Base-by-base conservation (phyloP, 2,888 invertebrate genomes). In the Limnephilus lunatus region DNA sequence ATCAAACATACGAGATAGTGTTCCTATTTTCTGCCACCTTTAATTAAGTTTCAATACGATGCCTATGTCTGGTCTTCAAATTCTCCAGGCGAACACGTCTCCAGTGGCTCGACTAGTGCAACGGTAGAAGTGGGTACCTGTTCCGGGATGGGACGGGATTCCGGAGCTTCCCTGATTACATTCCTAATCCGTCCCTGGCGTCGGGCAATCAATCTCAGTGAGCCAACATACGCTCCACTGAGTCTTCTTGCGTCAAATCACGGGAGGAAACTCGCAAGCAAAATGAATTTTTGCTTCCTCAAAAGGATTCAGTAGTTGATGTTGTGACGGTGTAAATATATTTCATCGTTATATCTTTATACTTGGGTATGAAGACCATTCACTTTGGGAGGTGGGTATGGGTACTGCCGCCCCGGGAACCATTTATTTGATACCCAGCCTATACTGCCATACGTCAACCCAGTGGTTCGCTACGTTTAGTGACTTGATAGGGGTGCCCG, bases 171-270 rank as follows among this genome's bases (percentile, higher is more conserved):
- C 19, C 85, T 44, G 85, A 85, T 85, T 85, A 85, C 39, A 44
- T 83, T n/a, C 85, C 85, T 85, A 85, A 85, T 85, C 85, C 44
- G 39, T 44, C 85, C 85, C 85, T 85, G 53, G 19, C 19, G 25
- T 44, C 25, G 35, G 35, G 39, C 85, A 85, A 85, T 85, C 85
- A 85, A 85, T 85, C 85, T 85, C 85, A n/a, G 85, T n/a, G 35
- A 39, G n/a, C 19, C 53, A 53, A 53, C 53, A 53, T 53, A 53
- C 53, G 53, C 53, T 53, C 53, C 14, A 12, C 85, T n/a, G 25
- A 25, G 44, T 85, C 44, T 44, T n/a, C n/a, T 25, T n/a, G 83
- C 39, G 85, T 85, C 85, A 85, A 85, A 44, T 85, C 85, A n/a
- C 19, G 25, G 39, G n/a, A 39, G n/a, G 19, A 14, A 30, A 48